phyloP scores from a whole-genome alignment of 2,797 vertebrate species.

The Gouania willdenowi region DNA sequence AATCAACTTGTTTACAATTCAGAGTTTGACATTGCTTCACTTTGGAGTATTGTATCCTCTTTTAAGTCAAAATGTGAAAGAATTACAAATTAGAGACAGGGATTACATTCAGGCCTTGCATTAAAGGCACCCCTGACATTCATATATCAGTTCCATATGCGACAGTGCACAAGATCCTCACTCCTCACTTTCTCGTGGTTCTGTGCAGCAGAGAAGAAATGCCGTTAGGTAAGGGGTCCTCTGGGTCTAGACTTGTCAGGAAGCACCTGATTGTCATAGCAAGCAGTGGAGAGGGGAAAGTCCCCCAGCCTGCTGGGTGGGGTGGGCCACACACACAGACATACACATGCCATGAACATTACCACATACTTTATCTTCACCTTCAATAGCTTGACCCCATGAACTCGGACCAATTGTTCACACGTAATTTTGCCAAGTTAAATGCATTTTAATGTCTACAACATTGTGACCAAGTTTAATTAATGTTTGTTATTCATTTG shows the following conservation, averaged over 20 bases:
- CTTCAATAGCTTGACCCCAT: slow-evolving; percentile 29
- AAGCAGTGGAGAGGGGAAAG: slow-evolving; percentile 59
- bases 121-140: slow-evolving; percentile 63
- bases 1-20: slow-evolving; percentile 76
- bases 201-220: slow-evolving; percentile 28
- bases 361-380: slow-evolving; percentile 30
- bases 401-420: slow-evolving; percentile 33
- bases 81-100: slow-evolving; percentile 77
- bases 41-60: slow-evolving; percentile 68
- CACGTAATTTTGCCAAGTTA: too few relatives aligned
- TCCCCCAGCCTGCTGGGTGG: slow-evolving; percentile 68
- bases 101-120: slow-evolving; percentile 52
- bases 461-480: too few relatives aligned
- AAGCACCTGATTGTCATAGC: slow-evolving; percentile 68
- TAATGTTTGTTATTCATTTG: too few relatives aligned
- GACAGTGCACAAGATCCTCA: slow-evolving; percentile 51
- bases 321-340: slow-evolving; percentile 58
- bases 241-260: slow-evolving; percentile 70
- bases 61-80: slow-evolving; percentile 76
- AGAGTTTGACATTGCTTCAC: slow-evolving; percentile 58
- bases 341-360: slow-evolving; percentile 31
- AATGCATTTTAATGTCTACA: too few relatives aligned
- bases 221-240: slow-evolving; percentile 42
- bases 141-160: slow-evolving; percentile 74
- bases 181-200: slow-evolving; percentile 28